phyloP scores from a whole-genome alignment of 2,888 invertebrate species.

The Julus scandinavius region DNA sequence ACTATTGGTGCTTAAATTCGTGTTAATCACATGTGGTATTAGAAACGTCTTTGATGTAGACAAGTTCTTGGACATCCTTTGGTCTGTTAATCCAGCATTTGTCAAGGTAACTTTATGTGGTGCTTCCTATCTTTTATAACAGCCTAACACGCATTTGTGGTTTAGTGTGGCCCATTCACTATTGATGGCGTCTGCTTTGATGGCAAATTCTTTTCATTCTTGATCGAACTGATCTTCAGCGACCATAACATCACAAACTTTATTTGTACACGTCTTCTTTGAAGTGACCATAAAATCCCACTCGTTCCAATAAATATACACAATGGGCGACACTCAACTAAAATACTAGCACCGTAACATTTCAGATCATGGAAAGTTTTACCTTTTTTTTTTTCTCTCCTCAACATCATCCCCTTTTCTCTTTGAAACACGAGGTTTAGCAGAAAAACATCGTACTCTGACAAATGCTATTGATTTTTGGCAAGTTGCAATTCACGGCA shows the following conservation, averaged over 20 bases:
- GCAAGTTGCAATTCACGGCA: background rate
- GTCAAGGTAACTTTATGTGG: background rate
- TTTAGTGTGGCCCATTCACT: background rate
- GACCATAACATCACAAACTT: background rate
- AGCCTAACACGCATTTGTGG: background rate
- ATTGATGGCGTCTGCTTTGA: constrained; percentile 6
- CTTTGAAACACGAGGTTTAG: background rate
- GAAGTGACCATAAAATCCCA: constrained; percentile 14
- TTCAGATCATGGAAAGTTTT: background rate
- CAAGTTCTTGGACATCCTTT: background rate
- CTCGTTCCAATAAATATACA: background rate
- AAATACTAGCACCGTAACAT: background rate
- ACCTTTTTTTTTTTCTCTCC: background rate
- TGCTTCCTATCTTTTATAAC: background rate
- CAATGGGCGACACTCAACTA: background rate
- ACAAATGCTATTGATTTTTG: constrained; percentile 16
- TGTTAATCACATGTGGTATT: background rate
- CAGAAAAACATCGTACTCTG: background rate
- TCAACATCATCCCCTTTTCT: background rate
- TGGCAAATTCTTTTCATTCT: constrained; percentile 20
- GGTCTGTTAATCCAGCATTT: background rate
- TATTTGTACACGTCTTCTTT: constrained; percentile 19
- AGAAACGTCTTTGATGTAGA: background rate
- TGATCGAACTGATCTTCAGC: constrained; percentile 12
- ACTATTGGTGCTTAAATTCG: background rate